Percentiles rank a stretch among this genome's conserved stretches.
Conservation (phyloP, 2,113 vertebrate genomes). For the Otus sunia region DNA sequence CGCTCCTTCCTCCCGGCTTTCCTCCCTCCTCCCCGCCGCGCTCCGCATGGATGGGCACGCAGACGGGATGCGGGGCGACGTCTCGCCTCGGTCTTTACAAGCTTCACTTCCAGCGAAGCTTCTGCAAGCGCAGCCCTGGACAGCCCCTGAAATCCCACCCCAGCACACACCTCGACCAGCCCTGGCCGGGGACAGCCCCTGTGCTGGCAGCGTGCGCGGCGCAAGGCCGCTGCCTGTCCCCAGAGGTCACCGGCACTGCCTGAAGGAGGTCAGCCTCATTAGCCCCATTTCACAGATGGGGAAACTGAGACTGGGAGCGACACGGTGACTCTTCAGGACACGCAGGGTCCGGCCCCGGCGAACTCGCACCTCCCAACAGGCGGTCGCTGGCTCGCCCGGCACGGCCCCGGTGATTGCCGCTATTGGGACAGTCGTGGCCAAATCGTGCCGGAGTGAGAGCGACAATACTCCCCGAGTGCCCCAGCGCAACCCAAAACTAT, state of each 20-base stretch:
- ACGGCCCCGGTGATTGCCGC: background rate
- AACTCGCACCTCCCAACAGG: conserved; percentile 5
- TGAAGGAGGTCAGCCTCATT: background rate
- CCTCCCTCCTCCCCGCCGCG: background rate
- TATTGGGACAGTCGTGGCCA: background rate
- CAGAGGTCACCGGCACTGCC: background rate
- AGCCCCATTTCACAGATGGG: conserved; percentile 23
- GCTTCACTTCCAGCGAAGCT: background rate
- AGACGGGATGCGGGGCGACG: conserved; percentile 2
- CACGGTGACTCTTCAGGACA: background rate
- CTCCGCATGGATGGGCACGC: conserved; percentile 1
- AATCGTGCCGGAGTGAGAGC: background rate
- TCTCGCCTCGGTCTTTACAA: background rate
- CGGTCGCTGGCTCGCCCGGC: background rate
- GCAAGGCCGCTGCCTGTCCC: background rate
- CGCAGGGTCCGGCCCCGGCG: background rate
- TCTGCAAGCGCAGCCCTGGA: background rate
- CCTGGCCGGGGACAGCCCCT: background rate
- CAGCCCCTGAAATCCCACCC: background rate
- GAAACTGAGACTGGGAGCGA: conserved; percentile 36
- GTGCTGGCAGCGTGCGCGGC: accelerated
- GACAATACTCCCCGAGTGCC: background rate
- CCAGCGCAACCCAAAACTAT: background rate
- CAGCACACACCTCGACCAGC: accelerated
- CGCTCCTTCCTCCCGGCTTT: background rate